phyloP scores from a whole-genome alignment of 2,888 invertebrate genomes.

The Busseola fusca region DNA sequence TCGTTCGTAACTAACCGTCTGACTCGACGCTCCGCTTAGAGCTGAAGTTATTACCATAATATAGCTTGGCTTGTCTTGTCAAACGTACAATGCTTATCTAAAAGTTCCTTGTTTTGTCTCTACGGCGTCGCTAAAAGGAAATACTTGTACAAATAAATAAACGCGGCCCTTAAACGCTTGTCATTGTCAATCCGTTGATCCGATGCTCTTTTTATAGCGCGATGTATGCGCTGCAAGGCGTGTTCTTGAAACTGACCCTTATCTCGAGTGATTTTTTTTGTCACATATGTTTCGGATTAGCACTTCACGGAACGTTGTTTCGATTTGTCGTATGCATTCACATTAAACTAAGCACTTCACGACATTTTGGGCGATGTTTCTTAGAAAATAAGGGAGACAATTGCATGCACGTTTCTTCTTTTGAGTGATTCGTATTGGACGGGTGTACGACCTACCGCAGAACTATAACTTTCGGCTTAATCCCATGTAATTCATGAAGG shows the following conservation, averaged over 20 bases:
- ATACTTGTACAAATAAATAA: slow-evolving; percentile 88
- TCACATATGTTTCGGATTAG: slow-evolving; percentile 87
- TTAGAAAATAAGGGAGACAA: slow-evolving; percentile 55
- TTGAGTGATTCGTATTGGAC: slow-evolving; percentile 59
- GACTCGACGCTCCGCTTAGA: slow-evolving; percentile 74
- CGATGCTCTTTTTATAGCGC: slow-evolving; percentile 83
- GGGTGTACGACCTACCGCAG: slow-evolving; percentile 84
- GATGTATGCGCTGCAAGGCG: slow-evolving; percentile 78
- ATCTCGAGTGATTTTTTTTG: slow-evolving; percentile 84
- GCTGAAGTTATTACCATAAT: slow-evolving; percentile 83
- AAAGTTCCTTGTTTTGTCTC: slow-evolving; percentile 84
- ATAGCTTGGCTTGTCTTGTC: slow-evolving; percentile 74
- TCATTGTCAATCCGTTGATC: slow-evolving; percentile 87
- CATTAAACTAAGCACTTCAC: slow-evolving; percentile 51
- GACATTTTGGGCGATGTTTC: slow-evolving; percentile 62
- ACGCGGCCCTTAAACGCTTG: slow-evolving; percentile 85
- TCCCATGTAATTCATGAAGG: slow-evolving; percentile 82
- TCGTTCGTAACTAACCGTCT: slow-evolving; percentile 70
- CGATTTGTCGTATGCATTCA: slow-evolving; percentile 71
- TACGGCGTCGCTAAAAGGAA: slow-evolving; percentile 86
- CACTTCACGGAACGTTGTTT: slow-evolving; percentile 83
- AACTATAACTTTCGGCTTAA: slow-evolving; percentile 81
- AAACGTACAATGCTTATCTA: slow-evolving; percentile 83
- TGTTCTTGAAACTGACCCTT: slow-evolving; percentile 87
- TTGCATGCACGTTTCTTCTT: slow-evolving; percentile 55